Base-by-base conservation (phyloP, 2,888 invertebrate species). In the Willowsia nigromaculata region DNA sequence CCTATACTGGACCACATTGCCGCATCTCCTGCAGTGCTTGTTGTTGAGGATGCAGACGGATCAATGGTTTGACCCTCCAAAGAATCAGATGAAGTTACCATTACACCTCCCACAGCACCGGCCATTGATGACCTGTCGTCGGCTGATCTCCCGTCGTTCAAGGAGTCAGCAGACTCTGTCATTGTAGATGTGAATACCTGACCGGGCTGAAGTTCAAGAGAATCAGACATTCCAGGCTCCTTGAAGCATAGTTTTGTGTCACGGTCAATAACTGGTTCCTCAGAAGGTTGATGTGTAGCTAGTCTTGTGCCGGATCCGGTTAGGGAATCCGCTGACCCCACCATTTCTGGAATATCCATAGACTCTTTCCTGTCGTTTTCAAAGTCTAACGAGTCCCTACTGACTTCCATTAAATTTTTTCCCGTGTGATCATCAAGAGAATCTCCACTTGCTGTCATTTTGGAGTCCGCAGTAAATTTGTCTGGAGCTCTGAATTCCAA, bases 1-100 rank as follows among this genome's bases (percentile, higher is more conserved):
- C 97, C 97, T 83, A 97, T 95, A 94, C 97, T 97, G 83, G 97
- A 97, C 0, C 97, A 97, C 96, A 97, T 97, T 53, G 97, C 96
- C 0, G 97, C 97, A 93, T 97, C 97, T 0, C 96, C 91, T 6
- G 89, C 90, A 1, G 91, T 91, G 68, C 91, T 91, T 4, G 92
- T 90, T 9, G 68, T 85, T 4, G 92, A 88, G 18, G 91, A 91
- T 18, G 90, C 85, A 18, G 88, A 88, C 7, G 88, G 88, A 53
- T 90, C 89, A 7, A 90, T 90, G 5, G 80, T 22, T 53, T 86
- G 86, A 0, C 91, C 91, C 91, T 95, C 95, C 18, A 95, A 93
- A 1, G 95, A 95, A 93, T 95, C 95, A 71, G 95, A 94, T 1
- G 94, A 94, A 15, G 95, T 94, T 93, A 94, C 94, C 93, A 94